Evolutionary conservation across 2,113 vertebrate genomes (phyloP).

Genomic region (Gulo gulo): DNA sequence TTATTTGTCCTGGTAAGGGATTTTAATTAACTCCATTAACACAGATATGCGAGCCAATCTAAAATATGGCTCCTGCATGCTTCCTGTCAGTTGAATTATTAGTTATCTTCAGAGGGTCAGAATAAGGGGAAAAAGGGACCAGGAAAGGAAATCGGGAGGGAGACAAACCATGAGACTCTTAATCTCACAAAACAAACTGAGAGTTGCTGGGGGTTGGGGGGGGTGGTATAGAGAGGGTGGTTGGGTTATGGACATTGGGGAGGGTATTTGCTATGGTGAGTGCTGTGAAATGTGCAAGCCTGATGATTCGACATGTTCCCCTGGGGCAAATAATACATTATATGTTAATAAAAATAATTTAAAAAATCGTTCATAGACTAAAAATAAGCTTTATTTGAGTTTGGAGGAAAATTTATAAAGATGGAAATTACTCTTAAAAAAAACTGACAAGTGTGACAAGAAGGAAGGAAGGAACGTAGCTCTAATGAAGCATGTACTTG

Average conservation of each 20-base stretch:
- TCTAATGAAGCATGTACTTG: background rate
- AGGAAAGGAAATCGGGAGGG: background rate
- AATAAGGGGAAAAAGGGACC: background rate
- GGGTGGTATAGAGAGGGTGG: too few relatives aligned
- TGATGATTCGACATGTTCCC: too few relatives aligned
- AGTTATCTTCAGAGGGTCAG: background rate
- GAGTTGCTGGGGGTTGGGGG: too few relatives aligned
- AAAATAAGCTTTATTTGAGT: background rate
- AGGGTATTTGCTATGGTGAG: too few relatives aligned
- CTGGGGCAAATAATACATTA: too few relatives aligned
- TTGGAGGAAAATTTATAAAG: background rate
- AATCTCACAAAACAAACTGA: too few relatives aligned
- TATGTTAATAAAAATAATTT: too few relatives aligned
- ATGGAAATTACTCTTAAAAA: background rate
- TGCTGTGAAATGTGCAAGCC: too few relatives aligned
- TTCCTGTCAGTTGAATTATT: background rate
- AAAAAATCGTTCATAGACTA: background rate
- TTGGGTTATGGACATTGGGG: too few relatives aligned
- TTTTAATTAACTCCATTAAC: background rate
- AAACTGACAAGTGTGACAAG: background rate
- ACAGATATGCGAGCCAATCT: background rate
- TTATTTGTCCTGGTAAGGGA: too few relatives aligned
- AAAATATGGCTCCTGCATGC: background rate
- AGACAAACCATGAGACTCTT: too few relatives aligned
- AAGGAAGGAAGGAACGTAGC: background rate